Evolutionary conservation across 1,140 invertebrate species (phyloP).

Genomic region (Meloidogyne hapla): DNA sequence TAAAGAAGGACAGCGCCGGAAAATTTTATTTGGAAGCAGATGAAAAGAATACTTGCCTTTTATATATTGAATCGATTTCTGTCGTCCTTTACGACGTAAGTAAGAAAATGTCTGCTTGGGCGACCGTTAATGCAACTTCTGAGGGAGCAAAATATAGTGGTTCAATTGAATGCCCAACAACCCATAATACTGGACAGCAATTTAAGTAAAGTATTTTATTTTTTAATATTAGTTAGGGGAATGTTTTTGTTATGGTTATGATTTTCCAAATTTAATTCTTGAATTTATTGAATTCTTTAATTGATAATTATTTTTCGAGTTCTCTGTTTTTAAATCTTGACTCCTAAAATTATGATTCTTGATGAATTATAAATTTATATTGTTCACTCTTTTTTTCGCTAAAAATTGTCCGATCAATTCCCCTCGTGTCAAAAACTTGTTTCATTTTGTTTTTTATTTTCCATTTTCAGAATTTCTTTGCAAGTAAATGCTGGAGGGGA

Average conservation of each 20-base stretch:
- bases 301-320: no score
- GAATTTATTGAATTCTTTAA: no score
- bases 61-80: conserved; percentile 32
- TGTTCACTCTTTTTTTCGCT: no score
- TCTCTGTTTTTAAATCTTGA: no score
- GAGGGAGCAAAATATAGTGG: background rate
- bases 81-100: conserved; percentile 23
- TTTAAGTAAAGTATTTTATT: background rate
- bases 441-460: background rate
- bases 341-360: no score
- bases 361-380: no score
- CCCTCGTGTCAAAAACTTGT: background rate
- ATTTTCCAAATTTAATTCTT: background rate
- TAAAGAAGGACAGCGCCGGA: background rate
- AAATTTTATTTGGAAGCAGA: background rate
- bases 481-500: background rate
- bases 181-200: background rate
- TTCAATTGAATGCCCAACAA: conserved; percentile 5
- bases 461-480: background rate
- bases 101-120: background rate
- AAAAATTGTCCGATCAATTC: no score
- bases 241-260: background rate
- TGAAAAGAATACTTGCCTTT: conserved; percentile 14
- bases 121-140: conserved; percentile 20
- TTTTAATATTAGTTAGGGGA: no score